Percentiles rank a stretch among this genome's conserved stretches.
These are phyloP conservation scores for Hylaeus anthracinus DNA, from an alignment of 1,140 invertebrate genomes.

Conservation along the genomic window DNA sequence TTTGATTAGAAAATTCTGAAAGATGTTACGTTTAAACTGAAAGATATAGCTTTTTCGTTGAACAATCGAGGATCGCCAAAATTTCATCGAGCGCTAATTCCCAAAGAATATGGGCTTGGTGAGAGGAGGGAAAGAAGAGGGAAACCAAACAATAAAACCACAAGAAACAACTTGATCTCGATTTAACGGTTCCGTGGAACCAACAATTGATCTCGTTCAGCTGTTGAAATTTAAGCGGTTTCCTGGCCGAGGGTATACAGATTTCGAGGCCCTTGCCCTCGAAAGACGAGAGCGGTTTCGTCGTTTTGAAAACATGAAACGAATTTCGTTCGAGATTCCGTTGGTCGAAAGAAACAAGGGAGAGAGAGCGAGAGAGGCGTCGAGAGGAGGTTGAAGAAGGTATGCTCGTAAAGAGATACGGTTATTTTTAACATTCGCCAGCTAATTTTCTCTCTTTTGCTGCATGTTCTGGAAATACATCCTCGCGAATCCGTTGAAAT, in stretches of 20 bases:
- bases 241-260: neutral
- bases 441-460: conserved; percentile 41
- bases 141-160: conserved; percentile 15
- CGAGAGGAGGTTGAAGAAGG: neutral
- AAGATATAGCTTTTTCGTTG: neutral
- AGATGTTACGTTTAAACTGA: no score
- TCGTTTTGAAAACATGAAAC: neutral
- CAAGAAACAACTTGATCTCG: conserved; percentile 9
- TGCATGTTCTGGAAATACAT: conserved; percentile 29
- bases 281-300: no score
- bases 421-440: conserved; percentile 51
- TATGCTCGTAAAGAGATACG: neutral
- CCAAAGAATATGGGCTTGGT: conserved; percentile 14
- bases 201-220: neutral
- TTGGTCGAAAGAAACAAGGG: neutral
- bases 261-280: neutral
- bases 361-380: neutral
- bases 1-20: no score
- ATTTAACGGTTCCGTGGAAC: neutral
- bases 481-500: neutral
- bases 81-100: conserved; percentile 42
- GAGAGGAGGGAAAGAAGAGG: neutral
- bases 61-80: conserved; percentile 10
- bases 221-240: neutral
- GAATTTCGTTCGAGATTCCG: conserved; percentile 44